phyloP scores from a whole-genome alignment of 1,140 invertebrate genomes.

The Bombus confusus region DNA sequence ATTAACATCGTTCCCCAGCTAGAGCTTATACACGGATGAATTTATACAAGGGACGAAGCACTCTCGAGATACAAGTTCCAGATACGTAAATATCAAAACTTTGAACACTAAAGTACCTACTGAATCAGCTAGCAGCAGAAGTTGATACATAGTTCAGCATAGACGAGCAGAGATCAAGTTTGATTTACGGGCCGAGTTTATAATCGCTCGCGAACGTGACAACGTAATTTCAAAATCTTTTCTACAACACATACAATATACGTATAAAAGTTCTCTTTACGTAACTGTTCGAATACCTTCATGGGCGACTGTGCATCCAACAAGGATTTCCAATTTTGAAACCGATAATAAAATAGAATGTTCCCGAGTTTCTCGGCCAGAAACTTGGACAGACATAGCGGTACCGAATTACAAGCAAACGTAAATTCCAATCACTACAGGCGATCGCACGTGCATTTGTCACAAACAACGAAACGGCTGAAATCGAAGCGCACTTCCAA shows the following conservation, averaged over 20 bases:
- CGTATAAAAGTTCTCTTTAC: background rate
- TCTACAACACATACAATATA: background rate
- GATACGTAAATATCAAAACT: background rate
- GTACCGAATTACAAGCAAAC: background rate
- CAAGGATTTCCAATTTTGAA: background rate
- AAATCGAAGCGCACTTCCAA: background rate
- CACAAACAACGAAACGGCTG: background rate
- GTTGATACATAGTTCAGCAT: no score
- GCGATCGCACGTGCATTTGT: background rate
- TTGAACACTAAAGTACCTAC: background rate
- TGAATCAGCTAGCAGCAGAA: background rate
- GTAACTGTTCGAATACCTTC: no score
- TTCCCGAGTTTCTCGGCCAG: background rate
- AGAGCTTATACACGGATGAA: background rate
- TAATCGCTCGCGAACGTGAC: background rate
- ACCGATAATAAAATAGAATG: background rate
- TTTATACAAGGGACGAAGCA: background rate
- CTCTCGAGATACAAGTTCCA: background rate
- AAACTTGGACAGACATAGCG: background rate
- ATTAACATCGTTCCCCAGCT: background rate
- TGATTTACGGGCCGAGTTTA: background rate
- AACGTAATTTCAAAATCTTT: background rate
- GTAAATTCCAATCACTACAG: constrained; percentile 10
- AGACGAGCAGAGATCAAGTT: background rate
- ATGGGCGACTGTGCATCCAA: background rate